Evolutionary conservation across 2,797 vertebrate genomes (phyloP), one percentile per base, ranked within the genome.

Genomic region (Microhierax caerulescens): DNA sequence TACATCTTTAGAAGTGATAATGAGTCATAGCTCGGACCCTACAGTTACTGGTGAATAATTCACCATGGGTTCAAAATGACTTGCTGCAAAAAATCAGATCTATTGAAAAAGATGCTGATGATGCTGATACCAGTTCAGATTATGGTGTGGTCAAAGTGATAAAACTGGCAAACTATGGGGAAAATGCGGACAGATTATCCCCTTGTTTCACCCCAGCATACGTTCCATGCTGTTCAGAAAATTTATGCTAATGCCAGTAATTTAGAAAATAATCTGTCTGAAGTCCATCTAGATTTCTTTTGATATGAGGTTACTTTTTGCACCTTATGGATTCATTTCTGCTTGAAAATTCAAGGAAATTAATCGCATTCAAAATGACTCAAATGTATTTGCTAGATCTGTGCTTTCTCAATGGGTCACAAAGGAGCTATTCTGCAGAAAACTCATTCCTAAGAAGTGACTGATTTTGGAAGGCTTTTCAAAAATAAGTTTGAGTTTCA

Each of bases 281-380:
- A 76, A 73, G 68, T 83, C 56, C 30, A 56, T 54, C 43, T 85
- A 50, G 60, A 20, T 16, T 61, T 54, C 63, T 64, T 77, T 41
- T 22, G 3, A 22, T 16, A 25, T 22, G 63, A 53, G 25, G 15
- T 91, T 83, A 80, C n/a, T 60, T 91, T 86, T 67, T 70, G 22
- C 30, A 27, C 37, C 61, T 37, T 50, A 19, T 37, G 34, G 51
- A 77, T 87, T 85, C 16, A 67, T 77, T 84, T 88, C 3, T 18
- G 30, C 65, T 84, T 83, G 72, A 85, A 89, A 91, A 80, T 82
- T 74, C 87, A 47, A 57, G 73, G 65, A 88, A 95, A 80, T 92
- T 37, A 87, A 57, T 50, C 2, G 1, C 50, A 36, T 54, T 39
- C 75, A 64, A 28, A 84, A 77, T 12, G 9, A 36, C 50, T 67